phyloP scores from a whole-genome alignment of 1,140 invertebrate species.

The Protaetia brevitarsis region DNA sequence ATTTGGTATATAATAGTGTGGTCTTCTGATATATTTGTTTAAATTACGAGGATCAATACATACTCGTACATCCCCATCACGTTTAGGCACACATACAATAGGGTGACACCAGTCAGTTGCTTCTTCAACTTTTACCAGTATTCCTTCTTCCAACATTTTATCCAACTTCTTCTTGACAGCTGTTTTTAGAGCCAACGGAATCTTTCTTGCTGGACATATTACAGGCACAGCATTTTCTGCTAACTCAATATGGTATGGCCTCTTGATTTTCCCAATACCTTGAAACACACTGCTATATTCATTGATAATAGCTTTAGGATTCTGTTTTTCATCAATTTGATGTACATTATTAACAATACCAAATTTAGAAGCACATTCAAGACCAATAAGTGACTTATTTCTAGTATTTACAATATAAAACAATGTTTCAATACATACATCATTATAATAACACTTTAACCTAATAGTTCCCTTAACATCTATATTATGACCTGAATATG shows the following conservation, averaged over 20 bases:
- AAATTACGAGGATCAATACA: slow-evolving; percentile 10
- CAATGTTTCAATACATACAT: too few relatives aligned
- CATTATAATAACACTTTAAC: too few relatives aligned
- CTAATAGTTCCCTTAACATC: too few relatives aligned
- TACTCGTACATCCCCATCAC: background rate
- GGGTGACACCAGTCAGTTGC: slow-evolving; percentile 6
- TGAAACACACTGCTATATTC: background rate
- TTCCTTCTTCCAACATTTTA: background rate
- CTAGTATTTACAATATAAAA: too few relatives aligned
- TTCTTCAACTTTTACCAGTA: slow-evolving; percentile 1
- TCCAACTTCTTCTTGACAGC: background rate
- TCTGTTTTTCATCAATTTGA: background rate
- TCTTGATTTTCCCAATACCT: too few relatives aligned
- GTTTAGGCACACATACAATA: slow-evolving; percentile 5
- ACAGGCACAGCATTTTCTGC: background rate
- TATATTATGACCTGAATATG: too few relatives aligned
- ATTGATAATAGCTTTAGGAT: background rate
- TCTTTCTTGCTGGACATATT: background rate
- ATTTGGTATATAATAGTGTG: slow-evolving; percentile 18
- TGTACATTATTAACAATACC: background rate
- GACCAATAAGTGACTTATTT: too few relatives aligned
- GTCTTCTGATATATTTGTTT: slow-evolving; percentile 23
- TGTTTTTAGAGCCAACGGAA: slow-evolving; percentile 2
- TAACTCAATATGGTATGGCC: background rate
- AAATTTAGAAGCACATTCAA: too few relatives aligned